Evolutionary conservation across 2,888 invertebrate species (phyloP).

Genomic region (Hydriomena furcata): DNA sequence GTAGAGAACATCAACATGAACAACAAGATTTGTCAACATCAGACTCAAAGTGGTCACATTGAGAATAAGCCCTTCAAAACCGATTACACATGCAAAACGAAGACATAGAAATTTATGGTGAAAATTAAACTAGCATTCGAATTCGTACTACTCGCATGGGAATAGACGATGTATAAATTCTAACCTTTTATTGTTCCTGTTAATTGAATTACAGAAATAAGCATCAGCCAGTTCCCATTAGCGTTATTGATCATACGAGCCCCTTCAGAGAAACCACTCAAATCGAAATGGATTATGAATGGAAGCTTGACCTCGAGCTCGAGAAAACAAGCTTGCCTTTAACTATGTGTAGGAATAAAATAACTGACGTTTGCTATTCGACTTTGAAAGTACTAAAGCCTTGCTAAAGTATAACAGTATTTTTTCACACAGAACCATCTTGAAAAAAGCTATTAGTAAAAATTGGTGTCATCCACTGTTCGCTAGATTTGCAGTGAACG

Average conservation of each 20-base stretch:
- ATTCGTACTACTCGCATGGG: too few relatives aligned
- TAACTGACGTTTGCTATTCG: constrained; percentile 1
- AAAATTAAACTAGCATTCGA: too few relatives aligned
- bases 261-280: constrained; percentile 23
- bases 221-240: constrained; percentile 21
- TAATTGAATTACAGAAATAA: constrained; percentile 20
- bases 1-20: not conserved
- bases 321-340: constrained; percentile 12
- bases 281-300: constrained; percentile 32
- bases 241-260: constrained; percentile 26
- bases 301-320: constrained; percentile 23
- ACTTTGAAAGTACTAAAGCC: not conserved
- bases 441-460: constrained; percentile 7
- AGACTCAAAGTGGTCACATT: not conserved
- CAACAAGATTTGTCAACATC: not conserved
- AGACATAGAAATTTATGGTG: too few relatives aligned
- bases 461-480: constrained; percentile 16
- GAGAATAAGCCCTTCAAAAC: too few relatives aligned
- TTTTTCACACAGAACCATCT: constrained; percentile 13
- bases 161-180: too few relatives aligned
- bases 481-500: constrained; percentile 37
- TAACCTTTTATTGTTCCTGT: too few relatives aligned
- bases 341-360: constrained; percentile 12
- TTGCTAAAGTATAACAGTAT: constrained; percentile 2
- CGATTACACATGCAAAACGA: too few relatives aligned